A percentile compares a stretch with the other conserved stretches of the same genome.
phyloP scores from a whole-genome alignment of 2,888 invertebrate genomes.

The Troides oblongomaculatus region DNA sequence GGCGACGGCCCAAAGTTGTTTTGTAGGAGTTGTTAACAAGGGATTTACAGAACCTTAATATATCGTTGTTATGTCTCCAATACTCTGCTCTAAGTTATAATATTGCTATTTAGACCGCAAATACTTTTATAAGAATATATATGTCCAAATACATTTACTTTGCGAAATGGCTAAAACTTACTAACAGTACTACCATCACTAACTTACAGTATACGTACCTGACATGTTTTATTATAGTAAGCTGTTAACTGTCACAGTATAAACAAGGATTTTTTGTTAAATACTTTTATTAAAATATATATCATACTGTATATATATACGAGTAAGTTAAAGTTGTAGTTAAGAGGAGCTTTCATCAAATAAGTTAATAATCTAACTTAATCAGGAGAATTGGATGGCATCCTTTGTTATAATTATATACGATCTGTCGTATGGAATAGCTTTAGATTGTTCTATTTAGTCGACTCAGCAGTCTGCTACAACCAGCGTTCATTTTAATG shows the following conservation, averaged over 20 bases:
- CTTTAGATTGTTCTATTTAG: slow-evolving; percentile 45
- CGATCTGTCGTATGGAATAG: slow-evolving; percentile 37
- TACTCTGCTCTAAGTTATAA: slow-evolving; percentile 4
- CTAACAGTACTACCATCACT: neutral
- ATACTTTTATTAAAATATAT: no score
- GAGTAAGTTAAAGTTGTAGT: slow-evolving; percentile 10
- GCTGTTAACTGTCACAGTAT: no score
- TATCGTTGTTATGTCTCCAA: slow-evolving; percentile 18
- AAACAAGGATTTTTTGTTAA: no score
- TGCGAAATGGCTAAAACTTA: neutral
- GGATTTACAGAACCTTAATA: slow-evolving; percentile 24
- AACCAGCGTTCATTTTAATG: slow-evolving; percentile 15
- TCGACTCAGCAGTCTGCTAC: slow-evolving; percentile 35
- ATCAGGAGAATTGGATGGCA: slow-evolving; percentile 52
- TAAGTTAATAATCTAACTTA: slow-evolving; percentile 42
- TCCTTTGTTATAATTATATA: slow-evolving; percentile 46
- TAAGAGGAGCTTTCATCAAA: slow-evolving; percentile 44
- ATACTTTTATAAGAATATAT: slow-evolving; percentile 3
- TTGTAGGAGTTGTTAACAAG: slow-evolving; percentile 23
- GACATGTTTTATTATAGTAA: neutral
- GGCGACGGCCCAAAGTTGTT: slow-evolving; percentile 2
- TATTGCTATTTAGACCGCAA: neutral
- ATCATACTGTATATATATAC: neutral
- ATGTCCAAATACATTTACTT: neutral
- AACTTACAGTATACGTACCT: neutral